phyloP scores from a whole-genome alignment of 1,140 invertebrate genomes.

The Arion vulgaris region DNA sequence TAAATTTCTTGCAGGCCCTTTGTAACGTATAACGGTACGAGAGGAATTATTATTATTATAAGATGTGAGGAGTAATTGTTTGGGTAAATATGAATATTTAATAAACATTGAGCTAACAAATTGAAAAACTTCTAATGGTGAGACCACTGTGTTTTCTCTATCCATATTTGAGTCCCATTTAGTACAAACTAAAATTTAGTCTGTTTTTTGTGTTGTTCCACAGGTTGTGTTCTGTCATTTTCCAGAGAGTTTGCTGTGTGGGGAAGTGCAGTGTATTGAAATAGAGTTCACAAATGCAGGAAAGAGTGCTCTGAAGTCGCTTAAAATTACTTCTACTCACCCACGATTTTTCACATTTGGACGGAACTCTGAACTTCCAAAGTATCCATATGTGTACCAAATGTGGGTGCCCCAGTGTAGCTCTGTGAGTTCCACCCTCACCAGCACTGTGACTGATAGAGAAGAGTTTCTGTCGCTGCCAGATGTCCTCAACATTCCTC shows the following conservation, averaged over 20 bases:
- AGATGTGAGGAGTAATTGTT: no score
- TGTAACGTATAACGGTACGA: no score
- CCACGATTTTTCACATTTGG: conserved; percentile 80
- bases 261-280: conserved; percentile 81
- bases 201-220: conserved; percentile 48
- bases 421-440: conserved; percentile 13
- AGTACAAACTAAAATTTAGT: no score
- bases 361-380: conserved; percentile 56
- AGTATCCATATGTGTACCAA: conserved; percentile 61
- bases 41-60: no score
- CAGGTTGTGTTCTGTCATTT: conserved; percentile 82
- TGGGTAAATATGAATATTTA: no score
- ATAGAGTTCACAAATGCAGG: conserved; percentile 82
- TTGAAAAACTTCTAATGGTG: no score
- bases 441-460: conserved; percentile 10
- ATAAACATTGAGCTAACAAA: no score
- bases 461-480: conserved; percentile 29
- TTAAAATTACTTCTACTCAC: conserved; percentile 80
- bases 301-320: conserved; percentile 78
- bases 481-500: conserved; percentile 57
- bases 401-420: conserved; percentile 36
- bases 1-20: no score
- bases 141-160: no score
- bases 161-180: no score
- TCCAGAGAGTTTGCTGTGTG: conserved; percentile 80